Base-by-base conservation (phyloP, 2,797 vertebrate genomes). In the Neosilurus hyrtlii region DNA sequence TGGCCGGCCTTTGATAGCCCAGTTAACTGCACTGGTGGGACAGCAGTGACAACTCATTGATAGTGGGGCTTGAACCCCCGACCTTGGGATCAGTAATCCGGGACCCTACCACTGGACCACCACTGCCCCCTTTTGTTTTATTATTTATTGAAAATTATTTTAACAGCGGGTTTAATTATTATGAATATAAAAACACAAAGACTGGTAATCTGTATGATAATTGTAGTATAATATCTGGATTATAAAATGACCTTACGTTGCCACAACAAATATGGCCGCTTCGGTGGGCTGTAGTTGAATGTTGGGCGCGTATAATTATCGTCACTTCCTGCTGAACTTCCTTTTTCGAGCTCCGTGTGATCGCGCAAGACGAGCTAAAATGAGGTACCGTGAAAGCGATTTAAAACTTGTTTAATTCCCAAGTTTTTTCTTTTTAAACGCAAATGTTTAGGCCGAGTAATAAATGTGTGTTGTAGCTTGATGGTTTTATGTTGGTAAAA, bases 301-400 rank as follows among this genome's bases (percentile, higher is more conserved):
- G 11, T 0, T 0, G 0, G 61, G 0, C 78, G 81, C 52, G 56
- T 92, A 91, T 93, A 93, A 91, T 81, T 59, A n/a, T 79, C 90
- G 90, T 88, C 86, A 93, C 88, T 94, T 89, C 92, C 93, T 4
- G 0, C 0, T 0, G 0, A 0, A 37, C 89, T 88, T 92, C 92
- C 93, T 94, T 94, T 95, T 92, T 92, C 86, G 54, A 91, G 87
- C 88, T 90, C 89, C 85, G 35, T 67, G 90, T 79, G 83, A 76
- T 56, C 87, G 87, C 86, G 67, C 79, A 86, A 49, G 0, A 77
- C 78, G 80, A 2, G 82, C 82, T 0, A 91, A 92, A 86, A 95
- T 95, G 95, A 95, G 95, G 95, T 94, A 86, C 89, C 0, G 0
- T 9, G 0, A 35, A 63, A 72, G 14, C 7, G 0, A 35, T 1